Evolutionary conservation across 2,888 invertebrate species (phyloP), one percentile per base, ranked within the genome.

Genomic region (Lepidocyrtoides sp.): DNA sequence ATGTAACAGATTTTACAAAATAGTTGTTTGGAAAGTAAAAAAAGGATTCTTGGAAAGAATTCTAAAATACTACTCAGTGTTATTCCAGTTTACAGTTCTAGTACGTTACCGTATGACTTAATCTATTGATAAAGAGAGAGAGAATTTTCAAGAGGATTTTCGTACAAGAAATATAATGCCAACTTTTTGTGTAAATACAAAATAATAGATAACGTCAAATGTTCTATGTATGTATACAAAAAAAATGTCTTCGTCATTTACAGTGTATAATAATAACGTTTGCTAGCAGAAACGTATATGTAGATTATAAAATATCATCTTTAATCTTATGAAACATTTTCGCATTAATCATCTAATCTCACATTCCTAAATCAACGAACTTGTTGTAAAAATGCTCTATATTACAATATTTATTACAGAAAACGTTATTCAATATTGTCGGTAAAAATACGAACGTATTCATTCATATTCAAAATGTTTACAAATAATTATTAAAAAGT

Each of bases 331-430:
- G 10, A 14, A 51, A 26, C 23, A n/a, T n/a, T n/a, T 60, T 60
- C 26, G 20, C 10, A 66, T 66, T 29, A n/a, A 66, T 66, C n/a
- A n/a, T 66, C 32, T 66, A 14, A 66, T 66, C 29, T 66, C 32
- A 66, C 66, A 66, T 32, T 66, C 32, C 72, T 72, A 44, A 23
- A 72, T 72, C 72, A 72, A 72, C 72, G 72, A 72, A 72, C 44
- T 72, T 72, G 41, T 72, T 12, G 3, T 20, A n/a, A 41, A 23
- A 72, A 72, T 69, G 69, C 36, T 69, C 69, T 36, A 32, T 36
- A 69, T 1, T 69, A 69, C 26, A 32, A 17, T 32, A 69, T 8
- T 63, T 63, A 4, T 29, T 63, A 2, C 7, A 63, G 26, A 63
- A 3, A 63, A 26, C n/a, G n/a, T n/a, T n/a, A n/a, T n/a, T n/a